Evolutionary conservation across 1,140 invertebrate species (phyloP).

Genomic region (Diabrotica virgifera): DNA sequence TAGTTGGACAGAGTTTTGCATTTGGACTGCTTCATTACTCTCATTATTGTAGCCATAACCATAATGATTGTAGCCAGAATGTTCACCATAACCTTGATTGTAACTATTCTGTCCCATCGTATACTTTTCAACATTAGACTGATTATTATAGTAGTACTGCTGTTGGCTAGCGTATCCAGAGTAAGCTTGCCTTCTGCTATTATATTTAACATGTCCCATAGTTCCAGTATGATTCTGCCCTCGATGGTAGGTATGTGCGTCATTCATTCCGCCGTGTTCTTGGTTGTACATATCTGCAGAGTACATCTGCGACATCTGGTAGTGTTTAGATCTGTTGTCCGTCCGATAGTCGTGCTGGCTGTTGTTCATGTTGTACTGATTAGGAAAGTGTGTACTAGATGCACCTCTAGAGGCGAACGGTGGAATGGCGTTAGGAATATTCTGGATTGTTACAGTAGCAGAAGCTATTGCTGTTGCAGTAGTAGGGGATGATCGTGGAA

Average conservation of each 20-base stretch:
- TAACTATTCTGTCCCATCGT: conserved; percentile 43
- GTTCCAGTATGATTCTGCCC: conserved; percentile 22
- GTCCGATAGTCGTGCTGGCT: conserved; percentile 38
- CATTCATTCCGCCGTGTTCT: conserved; percentile 39
- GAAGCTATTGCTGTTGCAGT: conserved; percentile 57
- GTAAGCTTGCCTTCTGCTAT: conserved; percentile 38
- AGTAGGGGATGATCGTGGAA: conserved; percentile 58
- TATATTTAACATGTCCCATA: conserved; percentile 17
- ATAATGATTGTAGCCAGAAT: conserved; percentile 43
- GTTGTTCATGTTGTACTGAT: conserved; percentile 46
- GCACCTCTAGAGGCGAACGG: conserved; percentile 54
- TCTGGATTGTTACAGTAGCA: conserved; percentile 56
- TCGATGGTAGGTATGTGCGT: conserved; percentile 49
- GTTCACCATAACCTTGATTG: conserved; percentile 38
- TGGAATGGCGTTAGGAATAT: conserved; percentile 55
- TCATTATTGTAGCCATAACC: conserved; percentile 39
- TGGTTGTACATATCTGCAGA: conserved; percentile 55
- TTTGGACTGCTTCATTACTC: conserved; percentile 34
- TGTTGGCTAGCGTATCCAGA: conserved; percentile 48
- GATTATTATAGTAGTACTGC: conserved; percentile 47
- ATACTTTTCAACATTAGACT: conserved; percentile 50
- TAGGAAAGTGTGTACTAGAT: conserved; percentile 35
- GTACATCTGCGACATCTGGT: conserved; percentile 44
- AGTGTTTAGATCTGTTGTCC: conserved; percentile 49
- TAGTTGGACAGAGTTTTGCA: conserved; percentile 34